These are phyloP conservation scores for Cyclopterus lumpus DNA, from an alignment of 2,797 vertebrate genomes.

Conservation along the genomic window DNA sequence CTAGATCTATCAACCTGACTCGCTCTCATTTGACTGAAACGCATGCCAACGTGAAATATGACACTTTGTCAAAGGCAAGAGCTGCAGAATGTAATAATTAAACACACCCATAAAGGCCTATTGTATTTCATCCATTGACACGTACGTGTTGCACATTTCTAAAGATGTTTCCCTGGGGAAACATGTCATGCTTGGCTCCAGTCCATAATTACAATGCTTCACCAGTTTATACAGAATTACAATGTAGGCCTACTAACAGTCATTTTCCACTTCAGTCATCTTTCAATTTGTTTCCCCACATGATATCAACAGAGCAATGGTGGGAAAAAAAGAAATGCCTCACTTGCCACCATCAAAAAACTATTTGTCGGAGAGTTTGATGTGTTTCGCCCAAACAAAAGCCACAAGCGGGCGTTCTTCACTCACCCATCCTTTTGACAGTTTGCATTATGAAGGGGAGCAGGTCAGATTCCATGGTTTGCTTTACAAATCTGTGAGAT, in stretches of 20 bases:
- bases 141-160: constrained; percentile 47
- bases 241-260: constrained; percentile 61
- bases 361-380: constrained; percentile 53
- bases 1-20: constrained; percentile 75
- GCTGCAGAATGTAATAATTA: constrained; percentile 75
- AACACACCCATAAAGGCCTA: constrained; percentile 62
- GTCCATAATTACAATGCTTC: constrained; percentile 69
- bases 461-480: constrained; percentile 11
- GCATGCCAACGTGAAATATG: constrained; percentile 76
- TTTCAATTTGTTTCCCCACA: constrained; percentile 74
- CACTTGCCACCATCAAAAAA: constrained; percentile 43
- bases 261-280: constrained; percentile 76
- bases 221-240: constrained; percentile 59
- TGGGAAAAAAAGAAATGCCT: constrained; percentile 45
- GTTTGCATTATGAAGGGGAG: constrained; percentile 20
- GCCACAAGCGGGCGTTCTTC: constrained; percentile 25
- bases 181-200: constrained; percentile 55
- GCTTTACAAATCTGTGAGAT: constrained; percentile 40
- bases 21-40: constrained; percentile 79
- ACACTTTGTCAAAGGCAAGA: constrained; percentile 69
- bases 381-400: constrained; percentile 53
- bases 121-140: constrained; percentile 71
- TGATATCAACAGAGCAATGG: constrained; percentile 54
- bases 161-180: constrained; percentile 48
- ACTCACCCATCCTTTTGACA: constrained; percentile 14